Evolutionary conservation across 2,888 invertebrate species (phyloP), one percentile per base, ranked within the genome.

Genomic region (Panorpa germanica): DNA sequence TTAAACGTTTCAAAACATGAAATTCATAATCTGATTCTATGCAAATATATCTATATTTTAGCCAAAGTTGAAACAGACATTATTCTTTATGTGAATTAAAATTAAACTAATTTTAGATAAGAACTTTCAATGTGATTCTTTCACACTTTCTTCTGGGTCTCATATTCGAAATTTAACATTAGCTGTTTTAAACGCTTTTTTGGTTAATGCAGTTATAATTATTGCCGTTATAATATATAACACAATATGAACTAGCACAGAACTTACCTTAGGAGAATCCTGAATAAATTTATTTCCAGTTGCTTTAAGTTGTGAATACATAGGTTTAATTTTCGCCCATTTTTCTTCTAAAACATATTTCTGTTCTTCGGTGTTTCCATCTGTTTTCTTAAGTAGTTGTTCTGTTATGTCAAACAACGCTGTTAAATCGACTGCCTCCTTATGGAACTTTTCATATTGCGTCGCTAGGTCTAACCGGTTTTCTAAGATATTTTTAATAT

Each of bases 381-480:
- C 47, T 20, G 55, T 52, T 27, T 54, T 60, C 40, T 57, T 59
- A 23, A 76, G 44, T 18, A 64, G 60, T 4, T 61, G 53, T 43
- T 77, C 74, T 28, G 80, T 43, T 32, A 59, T 58, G 43, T 75
- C 70, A 49, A 77, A 60, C 45, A 72, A 70, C 34, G 59, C 61
- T 35, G 63, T 60, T 26, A 80, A 59, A 45, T 68, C 65, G 34
- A 69, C 64, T 12, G 73, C 71, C 37, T 68, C 65, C 43, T 67
- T 64, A 41, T 76, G 74, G 53, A 81, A 80, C 39, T 73, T 67
- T 23, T 74, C 67, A 43, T 77, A 76, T 37, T 70, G 50, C 23
- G 64, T 62, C 10, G 70, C 65, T 11, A 78, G 53, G 36, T 70
- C 66, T 34, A 80, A 63, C 33, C 82, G 63, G 33, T 57, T 59